phyloP scores from a whole-genome alignment of 2,888 invertebrate genomes.

The Geotrupes spiniger region DNA sequence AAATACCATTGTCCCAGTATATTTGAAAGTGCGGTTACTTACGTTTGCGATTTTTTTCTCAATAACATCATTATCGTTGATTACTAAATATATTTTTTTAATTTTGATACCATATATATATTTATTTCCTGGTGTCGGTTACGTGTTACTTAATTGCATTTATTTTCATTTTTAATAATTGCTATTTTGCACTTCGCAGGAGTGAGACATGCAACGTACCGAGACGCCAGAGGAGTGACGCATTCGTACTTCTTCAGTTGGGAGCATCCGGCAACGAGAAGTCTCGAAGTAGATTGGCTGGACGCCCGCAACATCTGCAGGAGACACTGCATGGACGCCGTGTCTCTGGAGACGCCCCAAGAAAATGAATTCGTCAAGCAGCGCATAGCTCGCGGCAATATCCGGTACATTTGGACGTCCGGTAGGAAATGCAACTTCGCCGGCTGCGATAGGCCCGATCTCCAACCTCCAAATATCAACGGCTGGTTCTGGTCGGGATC shows the following conservation, averaged over 20 bases:
- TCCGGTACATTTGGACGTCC: conserved; percentile 86
- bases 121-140: too few species aligned
- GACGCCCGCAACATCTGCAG: conserved; percentile 90
- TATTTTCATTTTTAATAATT: too few species aligned
- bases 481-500: conserved; percentile 96
- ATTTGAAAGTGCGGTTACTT: too few species aligned
- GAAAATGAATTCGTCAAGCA: conserved; percentile 90
- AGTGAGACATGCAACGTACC: conserved; percentile 83
- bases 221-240: conserved; percentile 82
- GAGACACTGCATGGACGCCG: conserved; percentile 91
- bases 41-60: too few species aligned
- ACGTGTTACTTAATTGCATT: too few species aligned
- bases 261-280: conserved; percentile 81
- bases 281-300: conserved; percentile 84
- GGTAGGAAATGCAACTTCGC: conserved; percentile 91
- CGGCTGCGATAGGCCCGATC: conserved; percentile 78
- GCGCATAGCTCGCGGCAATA: conserved; percentile 74
- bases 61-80: too few species aligned
- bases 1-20: too few species aligned
- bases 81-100: too few species aligned
- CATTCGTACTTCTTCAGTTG: conserved; percentile 94
- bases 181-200: too few species aligned
- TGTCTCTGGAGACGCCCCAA: conserved; percentile 85
- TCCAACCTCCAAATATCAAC: conserved; percentile 81
- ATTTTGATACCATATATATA: too few species aligned